These are phyloP conservation scores for Bombycilla garrulus DNA, from an alignment of 2,113 vertebrate genomes.

Conservation along the genomic window DNA sequence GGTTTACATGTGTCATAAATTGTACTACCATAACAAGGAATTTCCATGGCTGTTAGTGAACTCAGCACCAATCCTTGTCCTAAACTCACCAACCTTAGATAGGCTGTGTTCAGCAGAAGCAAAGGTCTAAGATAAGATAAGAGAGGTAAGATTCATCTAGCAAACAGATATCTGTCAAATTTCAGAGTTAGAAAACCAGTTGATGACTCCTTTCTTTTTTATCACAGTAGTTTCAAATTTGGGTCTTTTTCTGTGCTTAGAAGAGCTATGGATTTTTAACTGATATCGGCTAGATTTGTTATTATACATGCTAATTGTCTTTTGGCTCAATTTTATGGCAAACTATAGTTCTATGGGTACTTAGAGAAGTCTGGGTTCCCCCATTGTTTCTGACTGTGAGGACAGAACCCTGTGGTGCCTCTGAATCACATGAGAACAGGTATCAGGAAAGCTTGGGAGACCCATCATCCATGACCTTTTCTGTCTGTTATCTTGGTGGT, in stretches of 20 bases:
- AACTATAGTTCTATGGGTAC: background rate
- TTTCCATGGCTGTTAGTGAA: background rate
- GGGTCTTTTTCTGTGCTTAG: background rate
- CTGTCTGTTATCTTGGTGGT: background rate
- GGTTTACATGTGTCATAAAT: background rate
- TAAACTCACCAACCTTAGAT: accelerated
- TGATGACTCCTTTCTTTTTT: background rate
- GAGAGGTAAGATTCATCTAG: background rate
- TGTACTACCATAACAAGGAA: background rate
- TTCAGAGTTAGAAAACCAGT: background rate
- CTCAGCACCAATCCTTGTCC: background rate
- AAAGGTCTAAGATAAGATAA: background rate
- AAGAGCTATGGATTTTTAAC: background rate
- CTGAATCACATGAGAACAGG: background rate
- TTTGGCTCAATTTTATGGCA: background rate
- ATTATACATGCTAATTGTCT: background rate
- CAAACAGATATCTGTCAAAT: background rate
- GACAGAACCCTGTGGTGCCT: background rate
- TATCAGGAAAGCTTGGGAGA: background rate
- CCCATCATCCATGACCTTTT: background rate
- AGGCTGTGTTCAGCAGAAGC: accelerated
- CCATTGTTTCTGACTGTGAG: background rate
- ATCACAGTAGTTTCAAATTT: background rate
- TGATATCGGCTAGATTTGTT: background rate
- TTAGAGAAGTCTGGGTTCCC: background rate